Evolutionary conservation across 2,888 invertebrate species (phyloP).

Genomic region (Rambutsinella grinnellia): DNA sequence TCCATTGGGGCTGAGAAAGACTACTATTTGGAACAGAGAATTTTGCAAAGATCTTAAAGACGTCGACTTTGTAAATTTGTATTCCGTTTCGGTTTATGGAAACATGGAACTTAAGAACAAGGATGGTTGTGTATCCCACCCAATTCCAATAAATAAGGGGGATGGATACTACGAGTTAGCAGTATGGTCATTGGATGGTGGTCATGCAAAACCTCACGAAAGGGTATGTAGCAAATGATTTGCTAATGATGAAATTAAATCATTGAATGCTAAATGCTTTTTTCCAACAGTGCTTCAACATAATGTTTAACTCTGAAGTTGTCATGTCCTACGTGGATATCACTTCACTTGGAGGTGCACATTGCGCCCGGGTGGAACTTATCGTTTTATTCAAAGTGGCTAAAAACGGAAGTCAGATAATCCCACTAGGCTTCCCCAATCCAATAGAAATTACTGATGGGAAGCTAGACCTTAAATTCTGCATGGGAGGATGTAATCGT

Average conservation of each 20-base stretch:
- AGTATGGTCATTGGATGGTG: background rate
- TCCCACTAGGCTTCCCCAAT: background rate
- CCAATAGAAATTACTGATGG: background rate
- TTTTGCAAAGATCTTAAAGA: background rate
- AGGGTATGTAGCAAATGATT: too few relatives aligned
- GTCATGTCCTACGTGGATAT: background rate
- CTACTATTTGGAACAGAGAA: background rate
- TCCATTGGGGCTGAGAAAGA: background rate
- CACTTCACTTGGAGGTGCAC: background rate
- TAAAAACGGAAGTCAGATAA: background rate
- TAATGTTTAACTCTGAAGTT: background rate
- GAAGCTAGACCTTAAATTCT: background rate
- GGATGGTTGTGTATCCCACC: background rate
- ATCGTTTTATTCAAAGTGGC: background rate
- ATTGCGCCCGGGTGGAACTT: background rate
- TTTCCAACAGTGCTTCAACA: background rate
- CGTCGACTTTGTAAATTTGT: background rate
- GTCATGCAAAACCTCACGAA: background rate
- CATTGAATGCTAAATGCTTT: too few relatives aligned
- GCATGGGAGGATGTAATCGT: background rate
- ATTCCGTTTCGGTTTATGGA: background rate
- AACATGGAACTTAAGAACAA: background rate
- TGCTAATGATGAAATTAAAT: too few relatives aligned
- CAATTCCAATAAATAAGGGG: background rate
- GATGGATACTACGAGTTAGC: background rate